These are phyloP conservation scores for Aselliscus stoliczkanus DNA, from an alignment of 2,797 vertebrate genomes.

Conservation along the genomic window DNA sequence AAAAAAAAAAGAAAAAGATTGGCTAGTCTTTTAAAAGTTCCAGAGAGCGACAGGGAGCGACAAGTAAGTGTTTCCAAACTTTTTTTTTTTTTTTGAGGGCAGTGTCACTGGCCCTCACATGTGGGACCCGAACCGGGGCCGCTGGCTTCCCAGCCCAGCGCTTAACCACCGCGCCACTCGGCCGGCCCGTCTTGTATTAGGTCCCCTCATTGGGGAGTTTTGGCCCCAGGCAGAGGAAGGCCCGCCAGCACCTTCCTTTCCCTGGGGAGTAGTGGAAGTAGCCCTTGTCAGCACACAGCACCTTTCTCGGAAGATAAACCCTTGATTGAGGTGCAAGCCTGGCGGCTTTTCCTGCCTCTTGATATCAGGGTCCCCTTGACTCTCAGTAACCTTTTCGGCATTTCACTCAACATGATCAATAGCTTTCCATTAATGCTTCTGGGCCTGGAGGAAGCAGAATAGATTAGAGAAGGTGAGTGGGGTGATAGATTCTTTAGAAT, in stretches of 20 bases:
- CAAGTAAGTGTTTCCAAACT: background rate
- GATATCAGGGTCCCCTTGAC: background rate
- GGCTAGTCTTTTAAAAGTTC: background rate
- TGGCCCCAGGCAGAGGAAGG: background rate
- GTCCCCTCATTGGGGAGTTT: background rate
- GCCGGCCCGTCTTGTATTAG: too few species aligned
- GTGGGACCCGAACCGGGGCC: too few species aligned
- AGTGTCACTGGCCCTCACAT: too few species aligned
- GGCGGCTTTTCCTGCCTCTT: background rate
- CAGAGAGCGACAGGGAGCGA: background rate
- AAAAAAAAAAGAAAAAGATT: background rate
- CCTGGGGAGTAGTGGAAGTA: background rate
- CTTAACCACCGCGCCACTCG: too few species aligned
- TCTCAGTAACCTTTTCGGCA: slow-evolving; percentile 58
- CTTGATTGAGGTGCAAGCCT: slow-evolving; percentile 34
- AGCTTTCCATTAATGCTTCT: slow-evolving; percentile 65
- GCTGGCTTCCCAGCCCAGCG: too few species aligned
- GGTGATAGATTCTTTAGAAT: slow-evolving; percentile 61
- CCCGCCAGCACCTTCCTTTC: background rate
- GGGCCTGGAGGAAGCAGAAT: slow-evolving; percentile 49
- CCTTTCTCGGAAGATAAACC: slow-evolving; percentile 36
- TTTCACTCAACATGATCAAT: slow-evolving; percentile 58
- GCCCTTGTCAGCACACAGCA: background rate
- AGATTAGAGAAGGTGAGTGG: background rate
- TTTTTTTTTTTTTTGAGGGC: too few species aligned